These are phyloP conservation scores for Willowsia nigromaculata DNA, from an alignment of 2,888 invertebrate species.

Conservation along the genomic window DNA sequence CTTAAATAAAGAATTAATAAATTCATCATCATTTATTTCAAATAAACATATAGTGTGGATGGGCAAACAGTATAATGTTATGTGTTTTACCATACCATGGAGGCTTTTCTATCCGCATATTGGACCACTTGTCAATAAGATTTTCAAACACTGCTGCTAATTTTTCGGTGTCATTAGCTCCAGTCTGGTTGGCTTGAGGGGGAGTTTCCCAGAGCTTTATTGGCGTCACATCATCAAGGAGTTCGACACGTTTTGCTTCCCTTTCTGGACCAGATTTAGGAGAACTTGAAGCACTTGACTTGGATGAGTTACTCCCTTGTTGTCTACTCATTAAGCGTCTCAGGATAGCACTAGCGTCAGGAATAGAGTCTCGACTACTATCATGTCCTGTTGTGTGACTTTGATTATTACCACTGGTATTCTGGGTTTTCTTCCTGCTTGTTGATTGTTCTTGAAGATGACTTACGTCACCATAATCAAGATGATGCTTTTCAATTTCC, in stretches of 20 bases:
- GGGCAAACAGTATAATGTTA: too few relatives aligned
- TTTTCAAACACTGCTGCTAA: slow-evolving; percentile 61
- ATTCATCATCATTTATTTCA: too few relatives aligned
- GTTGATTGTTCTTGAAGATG: neutral
- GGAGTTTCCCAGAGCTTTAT: slow-evolving; percentile 54
- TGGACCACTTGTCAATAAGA: slow-evolving; percentile 54
- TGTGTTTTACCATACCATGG: slow-evolving; percentile 51
- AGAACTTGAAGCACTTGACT: neutral
- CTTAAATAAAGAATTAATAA: neutral
- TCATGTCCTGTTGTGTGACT: neutral
- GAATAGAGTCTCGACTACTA: slow-evolving; percentile 9
- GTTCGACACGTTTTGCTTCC: slow-evolving; percentile 32
- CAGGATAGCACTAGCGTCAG: slow-evolving; percentile 4
- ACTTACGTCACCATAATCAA: neutral
- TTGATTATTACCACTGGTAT: neutral
- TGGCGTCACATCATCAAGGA: slow-evolving; percentile 41
- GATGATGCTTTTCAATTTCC: slow-evolving; percentile 1
- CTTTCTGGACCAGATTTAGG: slow-evolving; percentile 52
- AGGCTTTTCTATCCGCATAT: slow-evolving; percentile 64
- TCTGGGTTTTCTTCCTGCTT: too few relatives aligned
- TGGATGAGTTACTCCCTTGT: neutral
- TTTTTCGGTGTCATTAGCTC: slow-evolving; percentile 40
- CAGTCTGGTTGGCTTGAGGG: neutral
- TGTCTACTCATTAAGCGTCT: neutral
- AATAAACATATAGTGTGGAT: too few relatives aligned